These are phyloP conservation scores for Microctenopoma steveboyesi DNA, from an alignment of 2,797 vertebrate genomes.

Conservation along the genomic window DNA sequence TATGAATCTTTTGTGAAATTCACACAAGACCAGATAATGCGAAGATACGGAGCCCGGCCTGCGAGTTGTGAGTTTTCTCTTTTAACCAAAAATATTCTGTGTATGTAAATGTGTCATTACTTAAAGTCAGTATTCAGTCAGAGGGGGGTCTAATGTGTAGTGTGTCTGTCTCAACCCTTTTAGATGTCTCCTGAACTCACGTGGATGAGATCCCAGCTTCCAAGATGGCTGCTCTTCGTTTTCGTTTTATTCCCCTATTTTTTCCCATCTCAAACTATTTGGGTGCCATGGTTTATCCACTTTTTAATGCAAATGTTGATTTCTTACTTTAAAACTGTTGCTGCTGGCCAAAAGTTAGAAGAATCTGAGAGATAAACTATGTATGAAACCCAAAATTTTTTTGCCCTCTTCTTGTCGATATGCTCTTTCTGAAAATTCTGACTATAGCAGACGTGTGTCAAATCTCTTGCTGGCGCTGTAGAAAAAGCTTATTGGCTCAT, in stretches of 20 bases:
- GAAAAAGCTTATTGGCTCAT: slow-evolving; percentile 81
- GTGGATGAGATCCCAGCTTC: slow-evolving; percentile 80
- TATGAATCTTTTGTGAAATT: slow-evolving; percentile 98
- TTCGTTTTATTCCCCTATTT: slow-evolving; percentile 55
- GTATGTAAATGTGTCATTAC: too few species aligned
- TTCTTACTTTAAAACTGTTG: slow-evolving; percentile 76
- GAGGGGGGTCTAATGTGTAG: neutral
- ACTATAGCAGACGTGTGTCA: slow-evolving; percentile 76
- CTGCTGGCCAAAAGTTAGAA: slow-evolving; percentile 80
- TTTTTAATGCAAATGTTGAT: slow-evolving; percentile 74
- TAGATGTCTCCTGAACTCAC: slow-evolving; percentile 92
- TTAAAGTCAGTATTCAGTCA: neutral
- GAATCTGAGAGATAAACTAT: slow-evolving; percentile 65
- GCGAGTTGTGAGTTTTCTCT: slow-evolving; percentile 89
- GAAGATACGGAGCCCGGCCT: slow-evolving; percentile 92
- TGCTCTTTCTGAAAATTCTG: slow-evolving; percentile 64
- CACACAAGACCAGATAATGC: slow-evolving; percentile 97
- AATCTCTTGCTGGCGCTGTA: slow-evolving; percentile 74
- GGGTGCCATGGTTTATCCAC: slow-evolving; percentile 83
- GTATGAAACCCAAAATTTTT: slow-evolving; percentile 54
- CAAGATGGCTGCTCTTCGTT: slow-evolving; percentile 84
- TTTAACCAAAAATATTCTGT: neutral
- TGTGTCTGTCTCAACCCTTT: neutral
- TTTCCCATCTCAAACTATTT: slow-evolving; percentile 71
- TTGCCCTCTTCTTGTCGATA: slow-evolving; percentile 44